Evolutionary conservation across 2,113 vertebrate species (phyloP), one percentile per base, ranked within the genome.

Genomic region (Heloderma charlesbogerti): DNA sequence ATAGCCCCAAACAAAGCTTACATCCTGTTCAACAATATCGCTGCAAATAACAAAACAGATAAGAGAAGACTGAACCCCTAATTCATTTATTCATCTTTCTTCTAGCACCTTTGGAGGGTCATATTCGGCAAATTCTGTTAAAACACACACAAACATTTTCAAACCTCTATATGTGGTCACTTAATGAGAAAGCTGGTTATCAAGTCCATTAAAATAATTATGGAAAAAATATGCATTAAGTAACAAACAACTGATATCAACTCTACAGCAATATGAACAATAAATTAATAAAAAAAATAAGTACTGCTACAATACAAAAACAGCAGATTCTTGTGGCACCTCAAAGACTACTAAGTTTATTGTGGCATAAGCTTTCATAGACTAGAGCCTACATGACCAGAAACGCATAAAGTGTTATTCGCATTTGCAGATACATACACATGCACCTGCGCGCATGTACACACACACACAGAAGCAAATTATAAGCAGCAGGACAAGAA

Each of bases 1-100:
- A 34, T 85, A 86, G 45, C 75, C 40, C 74, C 75, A 80, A 87
- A 91, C 67, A 91, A 82, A 83, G 29, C 86, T 79, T 83, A 75
- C 89, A 83, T 71, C 37, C 6, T 85, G 10, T 34, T 90, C 80
- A 74, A 45, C 54, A 54, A 69, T 34, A 89, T 54, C 72, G 34
- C 18, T 66, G 18, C 80, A 92, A 79, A 91, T 3, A 34, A 80
- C 48, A 54, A 66, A 91, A 60, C 81, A 60, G 45, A 85, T 57
- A 86, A 4, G 48, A 86, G 60, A 54, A 71, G 45, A 86, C 66
- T 57, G 54, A 75, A 27, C 6, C 37, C 4, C 84, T 72, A 27
- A 34, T 57, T 29, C 31, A 89, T 60, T 87, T 91, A 93, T 71
- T 67, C 34, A 15, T 87, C 40, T 22, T 86, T 89, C 83, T 45